These are phyloP conservation scores for Eugnorisma glareosa DNA, from an alignment of 2,888 invertebrate genomes.

Conservation along the genomic window DNA sequence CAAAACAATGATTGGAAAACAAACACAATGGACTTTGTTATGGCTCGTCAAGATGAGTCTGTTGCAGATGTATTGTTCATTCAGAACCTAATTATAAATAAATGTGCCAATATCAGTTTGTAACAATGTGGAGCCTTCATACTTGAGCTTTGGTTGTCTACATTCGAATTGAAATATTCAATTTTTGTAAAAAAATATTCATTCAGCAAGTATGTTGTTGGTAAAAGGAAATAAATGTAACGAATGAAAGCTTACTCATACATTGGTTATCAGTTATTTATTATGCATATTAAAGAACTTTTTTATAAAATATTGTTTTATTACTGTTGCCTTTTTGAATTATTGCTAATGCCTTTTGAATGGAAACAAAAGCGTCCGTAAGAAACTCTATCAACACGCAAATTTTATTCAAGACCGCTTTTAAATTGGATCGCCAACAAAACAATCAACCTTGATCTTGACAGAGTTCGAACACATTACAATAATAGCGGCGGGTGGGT, in stretches of 20 bases:
- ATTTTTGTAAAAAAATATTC: constrained; percentile 18
- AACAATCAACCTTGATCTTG: constrained; percentile 79
- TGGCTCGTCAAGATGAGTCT: constrained; percentile 67
- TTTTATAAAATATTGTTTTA: constrained; percentile 26
- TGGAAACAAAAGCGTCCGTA: background rate
- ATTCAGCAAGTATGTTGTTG: constrained; percentile 3
- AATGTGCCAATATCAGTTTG: constrained; percentile 53
- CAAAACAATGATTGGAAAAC: constrained; percentile 74
- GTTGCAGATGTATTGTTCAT: constrained; percentile 69
- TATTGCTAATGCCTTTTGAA: background rate
- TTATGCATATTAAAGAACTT: constrained; percentile 13
- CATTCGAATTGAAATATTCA: constrained; percentile 19
- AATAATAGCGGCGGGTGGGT: constrained; percentile 74
- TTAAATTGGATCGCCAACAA: constrained; percentile 21
- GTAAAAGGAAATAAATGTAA: constrained; percentile 8
- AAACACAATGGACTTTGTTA: constrained; percentile 74
- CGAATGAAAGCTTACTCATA: constrained; percentile 17
- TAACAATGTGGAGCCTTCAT: constrained; percentile 57
- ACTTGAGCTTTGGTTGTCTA: constrained; percentile 34
- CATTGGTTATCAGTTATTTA: constrained; percentile 32
- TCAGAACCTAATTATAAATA: constrained; percentile 66
- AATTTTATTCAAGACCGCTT: background rate
- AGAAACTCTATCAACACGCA: background rate
- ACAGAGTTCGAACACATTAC: constrained; percentile 70
- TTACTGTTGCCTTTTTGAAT: constrained; percentile 10